phyloP scores from a whole-genome alignment of 2,888 invertebrate genomes.

The Taenaris catops region DNA sequence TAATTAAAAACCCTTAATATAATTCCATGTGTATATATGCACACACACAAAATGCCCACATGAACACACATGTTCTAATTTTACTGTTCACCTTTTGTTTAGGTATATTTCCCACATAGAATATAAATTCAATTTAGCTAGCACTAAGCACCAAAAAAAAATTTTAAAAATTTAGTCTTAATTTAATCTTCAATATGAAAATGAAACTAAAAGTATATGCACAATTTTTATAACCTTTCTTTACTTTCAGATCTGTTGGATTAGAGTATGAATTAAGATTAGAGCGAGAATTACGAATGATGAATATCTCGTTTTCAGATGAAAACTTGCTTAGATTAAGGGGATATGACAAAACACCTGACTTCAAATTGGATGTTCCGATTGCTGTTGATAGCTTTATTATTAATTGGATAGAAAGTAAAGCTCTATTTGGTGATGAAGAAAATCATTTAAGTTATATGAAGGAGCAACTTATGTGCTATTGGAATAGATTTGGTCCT shows the following conservation, averaged over 20 bases:
- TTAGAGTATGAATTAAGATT: constrained; percentile 91
- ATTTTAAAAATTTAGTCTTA: too few relatives aligned
- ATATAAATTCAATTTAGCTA: too few relatives aligned
- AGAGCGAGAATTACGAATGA: constrained; percentile 77
- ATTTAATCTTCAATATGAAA: too few relatives aligned
- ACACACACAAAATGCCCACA: too few relatives aligned
- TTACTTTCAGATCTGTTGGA: constrained; percentile 87
- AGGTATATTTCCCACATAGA: too few relatives aligned
- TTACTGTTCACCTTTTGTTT: too few relatives aligned
- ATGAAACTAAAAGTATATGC: too few relatives aligned
- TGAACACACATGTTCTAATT: too few relatives aligned
- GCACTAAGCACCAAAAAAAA: too few relatives aligned
- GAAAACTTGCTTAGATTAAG: constrained; percentile 89
- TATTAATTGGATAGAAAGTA: constrained; percentile 97
- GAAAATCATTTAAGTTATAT: constrained; percentile 90
- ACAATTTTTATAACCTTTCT: too few relatives aligned
- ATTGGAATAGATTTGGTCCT: constrained; percentile 96
- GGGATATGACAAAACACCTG: constrained; percentile 97
- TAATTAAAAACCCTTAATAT: too few relatives aligned
- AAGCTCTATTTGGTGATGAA: constrained; percentile 95
- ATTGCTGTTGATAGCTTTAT: constrained; percentile 91
- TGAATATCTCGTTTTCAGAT: constrained; percentile 78
- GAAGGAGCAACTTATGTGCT: constrained; percentile 91
- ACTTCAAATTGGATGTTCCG: constrained; percentile 93
- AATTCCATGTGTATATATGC: too few relatives aligned